Conservation (phyloP, 1,140 invertebrate species). For the Phthorimaea operculella region DNA sequence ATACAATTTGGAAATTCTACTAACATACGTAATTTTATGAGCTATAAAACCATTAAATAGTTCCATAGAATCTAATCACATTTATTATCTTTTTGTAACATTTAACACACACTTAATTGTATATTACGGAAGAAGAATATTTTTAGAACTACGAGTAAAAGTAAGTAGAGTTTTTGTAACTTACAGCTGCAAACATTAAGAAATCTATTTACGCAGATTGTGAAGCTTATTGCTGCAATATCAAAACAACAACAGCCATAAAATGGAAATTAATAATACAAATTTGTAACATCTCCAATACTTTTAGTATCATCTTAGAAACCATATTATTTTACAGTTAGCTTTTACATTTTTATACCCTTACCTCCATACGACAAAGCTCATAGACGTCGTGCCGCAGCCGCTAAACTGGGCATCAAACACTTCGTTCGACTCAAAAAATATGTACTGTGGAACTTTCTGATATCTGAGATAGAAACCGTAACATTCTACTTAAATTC, state of each 20-base stretch:
- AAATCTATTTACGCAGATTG: too few species aligned
- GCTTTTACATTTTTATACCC: constrained; percentile 46
- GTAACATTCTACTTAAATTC: neutral
- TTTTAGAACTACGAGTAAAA: constrained; percentile 20
- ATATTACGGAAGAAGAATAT: constrained; percentile 25
- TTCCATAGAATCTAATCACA: constrained; percentile 51
- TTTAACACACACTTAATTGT: constrained; percentile 33
- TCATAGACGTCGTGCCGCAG: constrained; percentile 52
- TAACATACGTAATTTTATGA: constrained; percentile 27
- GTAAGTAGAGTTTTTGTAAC: constrained; percentile 8
- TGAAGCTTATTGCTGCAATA: too few species aligned
- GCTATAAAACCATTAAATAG: constrained; percentile 50
- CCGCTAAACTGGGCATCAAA: constrained; percentile 42
- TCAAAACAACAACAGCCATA: neutral
- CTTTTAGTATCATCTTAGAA: constrained; percentile 60
- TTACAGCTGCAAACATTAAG: neutral
- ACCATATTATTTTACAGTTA: constrained; percentile 55
- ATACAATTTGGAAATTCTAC: constrained; percentile 15
- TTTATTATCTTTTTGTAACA: constrained; percentile 31
- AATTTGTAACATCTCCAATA: constrained; percentile 65
- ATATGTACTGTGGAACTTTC: constrained; percentile 38
- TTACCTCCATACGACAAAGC: constrained; percentile 60
- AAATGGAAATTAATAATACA: constrained; percentile 40
- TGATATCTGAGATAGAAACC: constrained; percentile 59
- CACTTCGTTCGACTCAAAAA: constrained; percentile 28